A percentile compares a stretch with the other conserved stretches of the same genome.
These are phyloP conservation scores for Venusia cambrica DNA, from an alignment of 2,888 invertebrate species.

Conservation along the genomic window DNA sequence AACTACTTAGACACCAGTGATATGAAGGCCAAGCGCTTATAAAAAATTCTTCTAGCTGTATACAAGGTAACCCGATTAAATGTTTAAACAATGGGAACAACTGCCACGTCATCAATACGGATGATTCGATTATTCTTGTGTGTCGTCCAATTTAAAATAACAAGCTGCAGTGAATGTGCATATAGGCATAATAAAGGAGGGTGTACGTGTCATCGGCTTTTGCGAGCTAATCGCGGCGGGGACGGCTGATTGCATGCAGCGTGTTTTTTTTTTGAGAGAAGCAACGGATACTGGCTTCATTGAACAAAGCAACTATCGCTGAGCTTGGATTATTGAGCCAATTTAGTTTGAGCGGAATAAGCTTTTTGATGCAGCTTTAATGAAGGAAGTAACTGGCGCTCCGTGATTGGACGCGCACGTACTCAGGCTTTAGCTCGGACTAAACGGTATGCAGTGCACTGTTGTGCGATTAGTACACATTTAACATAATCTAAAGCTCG, in stretches of 20 bases:
- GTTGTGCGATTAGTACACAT: neutral
- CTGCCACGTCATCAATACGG: conserved; percentile 36
- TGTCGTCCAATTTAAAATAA: conserved; percentile 67
- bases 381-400: conserved; percentile 42
- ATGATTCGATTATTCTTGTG: conserved; percentile 43
- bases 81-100: conserved; percentile 27
- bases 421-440: conserved; percentile 8
- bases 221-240: conserved; percentile 62
- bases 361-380: conserved; percentile 54
- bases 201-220: conserved; percentile 62
- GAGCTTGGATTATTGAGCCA: conserved; percentile 65
- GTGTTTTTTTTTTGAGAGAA: conserved; percentile 50
- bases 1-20: no score
- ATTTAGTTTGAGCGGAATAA: conserved; percentile 63
- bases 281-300: conserved; percentile 57
- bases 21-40: no score
- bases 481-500: neutral
- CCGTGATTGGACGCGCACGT: conserved; percentile 39
- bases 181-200: conserved; percentile 56
- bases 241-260: conserved; percentile 66
- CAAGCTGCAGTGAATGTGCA: conserved; percentile 52
- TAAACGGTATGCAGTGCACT: conserved; percentile 16
- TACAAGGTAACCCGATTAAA: no score
- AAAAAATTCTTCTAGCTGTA: no score
- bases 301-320: conserved; percentile 66